Base-by-base conservation (phyloP, 1,140 invertebrate species). In the Asobara japonica region DNA sequence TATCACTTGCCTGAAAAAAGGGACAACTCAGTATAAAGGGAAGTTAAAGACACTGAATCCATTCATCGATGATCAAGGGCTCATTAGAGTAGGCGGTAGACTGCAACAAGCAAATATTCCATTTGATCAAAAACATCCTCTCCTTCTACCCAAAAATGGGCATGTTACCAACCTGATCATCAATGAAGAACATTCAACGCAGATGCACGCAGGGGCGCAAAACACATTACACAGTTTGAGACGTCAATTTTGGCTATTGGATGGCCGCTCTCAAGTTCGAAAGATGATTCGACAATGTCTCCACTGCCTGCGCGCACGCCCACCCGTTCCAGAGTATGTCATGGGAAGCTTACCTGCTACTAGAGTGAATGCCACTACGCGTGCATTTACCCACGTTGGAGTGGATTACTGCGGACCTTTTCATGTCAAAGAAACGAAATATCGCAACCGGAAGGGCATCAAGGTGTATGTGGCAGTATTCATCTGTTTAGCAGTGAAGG, bases 401-500 rank as follows among this genome's bases (percentile, higher is more conserved):
- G 70, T 85, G 2, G 82, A 84, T 74, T 84, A 74, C 71, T 76
- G 77, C 27, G 82, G 80, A 25, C 82, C 83, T 3, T 69, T 82
- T 65, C 60, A 61, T 0, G 67, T 84, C 5, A 78, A 78, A 74
- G 56, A 72, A 27, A 69, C 48, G 8, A 70, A 69, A 60, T 18
- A 16, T 3, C 67, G 76, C 16, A 73, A 69, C 36, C 18, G 33
- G 16, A 74, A 70, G 11, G 48, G 41, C 3, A 36, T 74, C 16
- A 87, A 87, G 65, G 65, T 71, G 4, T 86, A 84, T 56, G 72
- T 84, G 5, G 65, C 67, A 20, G 22, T 88, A 0, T 86, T 86
- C 65, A 68, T 84, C 3, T 87, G 84, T 77, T 65, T 83, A 22
- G 56, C 76, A 0, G 79, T 79, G 0, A 78, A n/a, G n/a, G n/a